These are phyloP conservation scores for Prolemur simus DNA, from an alignment of 2,113 vertebrate species.

Conservation along the genomic window DNA sequence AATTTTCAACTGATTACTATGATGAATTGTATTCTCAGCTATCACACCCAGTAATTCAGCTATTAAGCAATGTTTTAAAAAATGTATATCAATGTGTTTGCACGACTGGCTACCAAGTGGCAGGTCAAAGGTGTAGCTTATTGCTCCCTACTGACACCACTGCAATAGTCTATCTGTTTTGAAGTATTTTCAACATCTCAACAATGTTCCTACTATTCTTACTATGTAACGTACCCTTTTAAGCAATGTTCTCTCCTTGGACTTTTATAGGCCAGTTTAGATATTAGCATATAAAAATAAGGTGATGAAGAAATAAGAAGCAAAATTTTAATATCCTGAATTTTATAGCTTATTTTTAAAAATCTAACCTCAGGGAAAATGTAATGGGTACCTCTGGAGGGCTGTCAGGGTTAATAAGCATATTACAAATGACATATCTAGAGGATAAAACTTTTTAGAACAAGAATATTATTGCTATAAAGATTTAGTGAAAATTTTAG, in stretches of 20 bases:
- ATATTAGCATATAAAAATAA: background rate
- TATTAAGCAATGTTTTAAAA: background rate
- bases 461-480: conserved; percentile 61
- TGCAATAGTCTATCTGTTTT: background rate
- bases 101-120: rapidly evolving
- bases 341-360: background rate
- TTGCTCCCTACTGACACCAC: background rate
- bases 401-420: background rate
- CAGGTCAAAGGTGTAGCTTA: background rate
- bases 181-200: background rate
- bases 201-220: background rate
- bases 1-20: background rate
- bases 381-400: background rate
- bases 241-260: background rate
- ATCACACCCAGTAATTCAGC: background rate
- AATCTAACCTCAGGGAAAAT: background rate
- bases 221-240: background rate
- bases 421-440: background rate
- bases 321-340: background rate
- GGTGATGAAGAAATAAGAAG: background rate
- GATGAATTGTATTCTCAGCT: background rate
- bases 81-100: background rate
- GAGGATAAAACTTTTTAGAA: conserved; percentile 52
- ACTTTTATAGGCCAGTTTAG: background rate
- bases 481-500: conserved; percentile 20